Evolutionary conservation across 2,888 invertebrate genomes (phyloP), one percentile per base, ranked within the genome.

Genomic region (Acanthosoma haemorrhoidale): DNA sequence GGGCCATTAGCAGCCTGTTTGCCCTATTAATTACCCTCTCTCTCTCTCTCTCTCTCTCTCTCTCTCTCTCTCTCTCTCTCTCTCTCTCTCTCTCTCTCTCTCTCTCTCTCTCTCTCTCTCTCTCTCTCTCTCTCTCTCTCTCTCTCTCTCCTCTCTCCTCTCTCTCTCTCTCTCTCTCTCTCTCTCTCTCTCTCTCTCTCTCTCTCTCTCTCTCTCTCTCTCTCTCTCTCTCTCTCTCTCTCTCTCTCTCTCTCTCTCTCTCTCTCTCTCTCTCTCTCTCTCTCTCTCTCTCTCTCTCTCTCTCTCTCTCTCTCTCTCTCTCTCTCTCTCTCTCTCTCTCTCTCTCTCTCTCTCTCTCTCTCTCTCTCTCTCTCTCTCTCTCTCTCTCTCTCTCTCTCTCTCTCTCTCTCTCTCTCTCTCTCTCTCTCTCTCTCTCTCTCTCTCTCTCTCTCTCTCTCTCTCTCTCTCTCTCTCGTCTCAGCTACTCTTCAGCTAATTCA

Each of bases 71-170:
- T 13, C 16, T 15, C 21, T 36, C 51, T 11, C 57, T 57, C 18
- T 16, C 21, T 4, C 57, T 25, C 16, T 15, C 21, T 36, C 21
- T 21, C 38, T 34, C 34, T 38, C 61, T 36, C 34, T 21, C 61
- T 21, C 36, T 34, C 36, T 36, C 61, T 21, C 61, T 21, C 61
- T 21, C 61, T 21, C 61, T 21, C 61, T 36, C 61, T 36, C 61
- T 36, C 61, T 36, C 61, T 36, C 61, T 36, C 61, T 36, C 61
- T 36, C 61, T 36, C 61, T 36, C 61, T 36, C 61, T 36, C 61
- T 36, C 61, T 36, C 61, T 36, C 61, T 36, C 61, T 36, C 61
- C 9, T 36, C 13, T 31, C 13, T 31, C 4, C 57, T 57, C 18
- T 16, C 21, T 9, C 57, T 25, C 16, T 15, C 21, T 36, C 51